Evolutionary conservation across 2,113 vertebrate species (phyloP).

Genomic region (Prionailurus bengalensis): DNA sequence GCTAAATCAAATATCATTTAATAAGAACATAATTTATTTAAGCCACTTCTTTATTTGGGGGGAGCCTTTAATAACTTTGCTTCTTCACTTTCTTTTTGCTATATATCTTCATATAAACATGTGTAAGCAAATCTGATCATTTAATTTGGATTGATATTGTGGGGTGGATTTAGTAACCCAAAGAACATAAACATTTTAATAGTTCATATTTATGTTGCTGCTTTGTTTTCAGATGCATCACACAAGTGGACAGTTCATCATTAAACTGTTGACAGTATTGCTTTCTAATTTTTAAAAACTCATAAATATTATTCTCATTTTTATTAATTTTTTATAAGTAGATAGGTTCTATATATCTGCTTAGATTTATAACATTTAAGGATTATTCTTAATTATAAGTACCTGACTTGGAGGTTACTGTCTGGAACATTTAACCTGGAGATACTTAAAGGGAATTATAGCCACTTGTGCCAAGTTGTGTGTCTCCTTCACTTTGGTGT

Average conservation of each 20-base stretch:
- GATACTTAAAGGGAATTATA: too few relatives aligned
- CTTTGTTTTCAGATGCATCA: background rate
- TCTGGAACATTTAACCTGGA: background rate
- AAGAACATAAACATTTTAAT: background rate
- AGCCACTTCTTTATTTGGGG: background rate
- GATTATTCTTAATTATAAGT: background rate
- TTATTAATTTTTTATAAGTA: background rate
- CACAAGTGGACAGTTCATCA: too few relatives aligned
- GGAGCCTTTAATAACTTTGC: background rate
- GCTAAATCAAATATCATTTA: background rate
- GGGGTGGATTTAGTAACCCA: background rate
- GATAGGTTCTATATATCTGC: background rate
- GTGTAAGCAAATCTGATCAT: background rate
- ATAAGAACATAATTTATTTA: background rate
- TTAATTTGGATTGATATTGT: background rate
- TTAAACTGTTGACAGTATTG: accelerated
- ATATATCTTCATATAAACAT: background rate
- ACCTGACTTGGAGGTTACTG: background rate
- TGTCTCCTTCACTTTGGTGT: background rate
- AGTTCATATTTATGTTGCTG: too few relatives aligned
- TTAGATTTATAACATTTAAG: background rate
- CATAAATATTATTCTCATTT: background rate
- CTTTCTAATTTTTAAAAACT: background rate
- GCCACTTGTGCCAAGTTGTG: accelerated
- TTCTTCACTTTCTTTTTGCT: background rate